Base-by-base conservation (phyloP, 1,140 invertebrate species). In the Zelostemma sp. region DNA sequence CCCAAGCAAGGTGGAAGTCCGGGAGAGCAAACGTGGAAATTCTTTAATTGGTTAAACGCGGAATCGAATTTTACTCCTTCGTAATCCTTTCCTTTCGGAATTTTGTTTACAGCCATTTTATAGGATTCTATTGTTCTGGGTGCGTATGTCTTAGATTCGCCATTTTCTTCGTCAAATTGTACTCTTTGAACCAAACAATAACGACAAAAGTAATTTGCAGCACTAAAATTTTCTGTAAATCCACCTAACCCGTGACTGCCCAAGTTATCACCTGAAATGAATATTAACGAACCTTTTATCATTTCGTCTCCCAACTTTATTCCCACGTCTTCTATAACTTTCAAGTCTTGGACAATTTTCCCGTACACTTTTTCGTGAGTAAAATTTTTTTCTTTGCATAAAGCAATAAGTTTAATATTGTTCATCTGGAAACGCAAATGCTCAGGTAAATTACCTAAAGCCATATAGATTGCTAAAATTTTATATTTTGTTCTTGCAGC, bases 391-490 rank as follows among this genome's bases (percentile, higher is more conserved):
- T 80, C 74, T 48, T 61, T 71, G 40, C 65, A 65, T 43, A 83
- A 68, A 6, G 72, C 74, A 1, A 78, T 70, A 14, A 82, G 55
- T 45, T 78, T 72, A 3, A 81, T 81, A 41, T 73, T 53, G 59
- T 78, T 77, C 1, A 60, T 64, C 12, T 73, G 49, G 35, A 51
- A 70, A 12, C 73, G 67, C 2, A 69, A 4, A 54, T 73, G 16
- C 14, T 19, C 12, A 6, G 66, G 60, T 51, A 80, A 49, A 59
- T 78, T 74, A 19, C 67, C 76, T 14, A 84, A 9, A n/a, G 47
- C 74, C 60, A 79, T 60, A 60, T 82, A 83, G n/a, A 82, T 62
- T 14, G 62, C 76, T 12, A 77, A 21, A 8, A 82, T 46, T 74
- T 81, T 80, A 57, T 82, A 61, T 71, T 79, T 81, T 16, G 59